phyloP scores from a whole-genome alignment of 2,888 invertebrate genomes.

The Pheosia gnoma region DNA sequence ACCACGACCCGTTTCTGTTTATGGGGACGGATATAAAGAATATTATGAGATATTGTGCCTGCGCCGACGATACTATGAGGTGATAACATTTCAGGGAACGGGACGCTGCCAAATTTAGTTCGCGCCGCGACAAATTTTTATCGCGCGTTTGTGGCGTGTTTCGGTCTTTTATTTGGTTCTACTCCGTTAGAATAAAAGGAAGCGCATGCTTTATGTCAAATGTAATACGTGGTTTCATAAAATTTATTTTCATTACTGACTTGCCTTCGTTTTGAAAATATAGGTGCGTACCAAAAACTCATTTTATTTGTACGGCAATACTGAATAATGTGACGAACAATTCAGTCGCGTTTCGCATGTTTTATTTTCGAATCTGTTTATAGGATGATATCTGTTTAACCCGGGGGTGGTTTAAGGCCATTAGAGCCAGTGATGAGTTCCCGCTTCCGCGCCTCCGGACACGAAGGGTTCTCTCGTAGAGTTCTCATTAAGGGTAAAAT shows the following conservation, averaged over 20 bases:
- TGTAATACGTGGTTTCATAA: background rate
- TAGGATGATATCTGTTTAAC: slow-evolving; percentile 66
- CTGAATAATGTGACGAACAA: slow-evolving; percentile 43
- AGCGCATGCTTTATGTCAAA: background rate
- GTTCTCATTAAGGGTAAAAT: slow-evolving; percentile 74
- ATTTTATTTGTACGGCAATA: slow-evolving; percentile 23
- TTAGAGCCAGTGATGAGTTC: slow-evolving; percentile 74
- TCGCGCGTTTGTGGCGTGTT: slow-evolving; percentile 41
- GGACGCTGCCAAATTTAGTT: slow-evolving; percentile 64
- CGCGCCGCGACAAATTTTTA: slow-evolving; percentile 66
- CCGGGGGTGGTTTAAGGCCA: slow-evolving; percentile 67
- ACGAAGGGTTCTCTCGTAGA: slow-evolving; percentile 58
- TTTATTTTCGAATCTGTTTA: slow-evolving; percentile 55
- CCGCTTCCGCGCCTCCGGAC: slow-evolving; percentile 72
- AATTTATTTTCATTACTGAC: background rate
- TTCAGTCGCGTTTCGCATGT: slow-evolving; percentile 34
- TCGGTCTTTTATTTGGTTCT: slow-evolving; percentile 29
- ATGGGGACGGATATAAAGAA: slow-evolving; percentile 81
- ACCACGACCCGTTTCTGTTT: slow-evolving; percentile 81
- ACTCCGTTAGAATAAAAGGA: slow-evolving; percentile 17
- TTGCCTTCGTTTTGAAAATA: background rate
- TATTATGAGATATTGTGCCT: slow-evolving; percentile 81
- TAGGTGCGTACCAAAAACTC: slow-evolving; percentile 11
- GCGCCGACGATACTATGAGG: slow-evolving; percentile 75
- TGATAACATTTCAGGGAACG: slow-evolving; percentile 72